These are phyloP conservation scores for Phalloptychus januarius DNA, from an alignment of 2,797 vertebrate species.

Conservation along the genomic window DNA sequence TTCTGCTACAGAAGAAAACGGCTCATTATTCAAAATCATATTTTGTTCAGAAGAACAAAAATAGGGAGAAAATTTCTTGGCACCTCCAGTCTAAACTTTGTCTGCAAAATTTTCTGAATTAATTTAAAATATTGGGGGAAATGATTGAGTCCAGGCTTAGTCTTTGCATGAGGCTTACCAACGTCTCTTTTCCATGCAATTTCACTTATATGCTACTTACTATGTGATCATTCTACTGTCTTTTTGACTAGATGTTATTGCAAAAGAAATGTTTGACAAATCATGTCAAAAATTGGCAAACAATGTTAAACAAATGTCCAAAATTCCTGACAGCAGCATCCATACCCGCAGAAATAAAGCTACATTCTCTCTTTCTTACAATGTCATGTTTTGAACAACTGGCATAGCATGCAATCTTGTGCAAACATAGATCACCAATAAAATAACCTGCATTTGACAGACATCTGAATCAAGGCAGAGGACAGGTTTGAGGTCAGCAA, in stretches of 20 bases:
- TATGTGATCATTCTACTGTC: not conserved
- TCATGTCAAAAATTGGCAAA: not conserved
- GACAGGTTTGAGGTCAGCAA: not conserved
- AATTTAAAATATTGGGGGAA: not conserved
- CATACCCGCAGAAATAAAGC: not conserved
- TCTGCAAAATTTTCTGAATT: not conserved
- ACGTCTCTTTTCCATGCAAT: not conserved
- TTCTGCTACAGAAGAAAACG: not conserved
- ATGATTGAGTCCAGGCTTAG: not conserved
- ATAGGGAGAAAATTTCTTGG: not conserved
- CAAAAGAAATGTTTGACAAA: not conserved
- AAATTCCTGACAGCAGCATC: not conserved
- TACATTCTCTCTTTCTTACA: not conserved
- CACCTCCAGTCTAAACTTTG: not conserved
- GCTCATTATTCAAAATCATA: not conserved
- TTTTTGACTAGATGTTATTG: not conserved
- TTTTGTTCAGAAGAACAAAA: not conserved
- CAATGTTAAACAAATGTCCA: not conserved
- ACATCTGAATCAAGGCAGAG: not conserved
- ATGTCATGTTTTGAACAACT: not conserved
- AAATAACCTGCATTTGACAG: not conserved
- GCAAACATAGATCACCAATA: not conserved
- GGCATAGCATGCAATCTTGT: not conserved
- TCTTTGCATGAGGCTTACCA: not conserved
- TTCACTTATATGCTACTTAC: not conserved